Evolutionary conservation across 1,140 invertebrate genomes (phyloP).

Genomic region (Calliphora vicina): DNA sequence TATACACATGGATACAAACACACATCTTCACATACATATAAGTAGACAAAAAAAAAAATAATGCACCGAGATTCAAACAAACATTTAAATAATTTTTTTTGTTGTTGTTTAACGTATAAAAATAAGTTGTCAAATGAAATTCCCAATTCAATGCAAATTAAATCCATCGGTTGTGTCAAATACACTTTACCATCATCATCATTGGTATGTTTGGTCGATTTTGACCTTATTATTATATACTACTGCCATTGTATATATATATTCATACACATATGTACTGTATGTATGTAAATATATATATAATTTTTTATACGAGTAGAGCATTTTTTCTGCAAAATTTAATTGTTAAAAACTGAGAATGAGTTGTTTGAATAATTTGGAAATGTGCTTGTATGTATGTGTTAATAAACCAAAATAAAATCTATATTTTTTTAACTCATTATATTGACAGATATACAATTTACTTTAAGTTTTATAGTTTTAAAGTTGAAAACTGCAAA

Average conservation of each 20-base stretch:
- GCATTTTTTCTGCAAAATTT: neutral
- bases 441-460: neutral
- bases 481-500: no score
- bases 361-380: slow-evolving; percentile 7
- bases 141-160: slow-evolving; percentile 34
- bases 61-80: neutral
- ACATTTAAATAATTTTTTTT: neutral
- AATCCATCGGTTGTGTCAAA: slow-evolving; percentile 35
- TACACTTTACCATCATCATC: slow-evolving; percentile 24
- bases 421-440: slow-evolving; percentile 1
- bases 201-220: slow-evolving; percentile 30
- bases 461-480: no score
- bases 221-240: slow-evolving; percentile 22
- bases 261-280: no score
- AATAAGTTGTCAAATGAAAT: slow-evolving; percentile 35
- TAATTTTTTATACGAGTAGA: neutral
- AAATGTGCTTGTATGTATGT: neutral
- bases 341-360: neutral
- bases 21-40: neutral
- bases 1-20: neutral
- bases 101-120: slow-evolving; percentile 6
- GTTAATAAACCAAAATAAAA: neutral
- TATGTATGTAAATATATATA: neutral
- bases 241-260: no score
- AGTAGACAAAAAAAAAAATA: neutral